Evolutionary conservation across 1,140 invertebrate species (phyloP).

Genomic region (Zaprionus ghesquierei): DNA sequence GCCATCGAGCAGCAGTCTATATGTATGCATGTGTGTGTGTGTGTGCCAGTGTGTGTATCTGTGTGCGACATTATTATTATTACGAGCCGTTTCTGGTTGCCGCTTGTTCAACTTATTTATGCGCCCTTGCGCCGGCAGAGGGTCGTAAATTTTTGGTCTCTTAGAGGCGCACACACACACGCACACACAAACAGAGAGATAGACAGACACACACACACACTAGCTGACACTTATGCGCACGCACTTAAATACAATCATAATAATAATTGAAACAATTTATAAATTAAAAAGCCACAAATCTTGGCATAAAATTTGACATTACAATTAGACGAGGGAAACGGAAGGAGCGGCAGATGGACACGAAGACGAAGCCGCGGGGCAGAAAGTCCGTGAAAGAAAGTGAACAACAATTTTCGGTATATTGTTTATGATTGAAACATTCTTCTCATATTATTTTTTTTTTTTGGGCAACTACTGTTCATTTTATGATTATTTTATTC

Average conservation of each 20-base stretch:
- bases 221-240: conserved; percentile 66
- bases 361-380: no score
- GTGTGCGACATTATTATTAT: conserved; percentile 78
- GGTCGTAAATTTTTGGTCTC: conserved; percentile 74
- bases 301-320: conserved; percentile 78
- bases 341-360: neutral
- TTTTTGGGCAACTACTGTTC: conserved; percentile 33
- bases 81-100: conserved; percentile 76
- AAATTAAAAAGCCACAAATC: conserved; percentile 82
- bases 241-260: conserved; percentile 81
- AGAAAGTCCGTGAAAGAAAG: conserved; percentile 49
- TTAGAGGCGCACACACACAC: conserved; percentile 23
- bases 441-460: neutral
- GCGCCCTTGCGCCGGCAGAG: conserved; percentile 50
- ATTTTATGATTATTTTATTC: conserved; percentile 34
- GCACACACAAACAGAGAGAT: neutral
- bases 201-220: neutral
- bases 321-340: conserved; percentile 59
- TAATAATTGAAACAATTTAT: conserved; percentile 82
- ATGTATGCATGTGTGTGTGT: conserved; percentile 19
- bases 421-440: conserved; percentile 43
- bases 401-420: conserved; percentile 26
- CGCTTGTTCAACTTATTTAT: conserved; percentile 79
- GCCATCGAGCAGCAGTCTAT: conserved; percentile 30
- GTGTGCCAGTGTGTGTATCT: conserved; percentile 41